Conservation (phyloP, 2,888 invertebrate species). For the Hyalella azteca region DNA sequence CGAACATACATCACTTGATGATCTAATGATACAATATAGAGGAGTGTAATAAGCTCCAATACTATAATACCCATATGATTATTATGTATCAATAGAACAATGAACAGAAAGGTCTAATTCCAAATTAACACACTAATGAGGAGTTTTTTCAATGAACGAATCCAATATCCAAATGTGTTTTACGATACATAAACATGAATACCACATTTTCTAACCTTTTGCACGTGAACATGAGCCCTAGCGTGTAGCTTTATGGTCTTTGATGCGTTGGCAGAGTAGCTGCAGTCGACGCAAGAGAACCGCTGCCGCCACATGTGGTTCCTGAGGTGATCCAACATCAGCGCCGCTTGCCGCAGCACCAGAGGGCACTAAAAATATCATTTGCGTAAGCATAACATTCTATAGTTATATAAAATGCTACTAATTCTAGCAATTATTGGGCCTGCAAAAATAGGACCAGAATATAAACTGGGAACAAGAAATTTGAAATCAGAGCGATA, state of each 20-base stretch:
- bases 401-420: neutral
- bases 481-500: neutral
- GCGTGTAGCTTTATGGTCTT: conserved; percentile 39
- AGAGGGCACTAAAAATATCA: neutral
- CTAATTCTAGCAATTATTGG: neutral
- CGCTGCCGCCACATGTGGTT: conserved; percentile 26
- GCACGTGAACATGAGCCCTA: conserved; percentile 23
- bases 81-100: too few species aligned
- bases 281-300: conserved; percentile 7
- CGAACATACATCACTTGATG: too few species aligned
- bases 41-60: too few species aligned
- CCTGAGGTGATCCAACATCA: conserved; percentile 34
- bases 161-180: too few species aligned
- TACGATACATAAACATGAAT: too few species aligned
- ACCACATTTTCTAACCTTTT: neutral
- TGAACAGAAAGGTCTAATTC: too few species aligned
- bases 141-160: too few species aligned
- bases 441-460: neutral
- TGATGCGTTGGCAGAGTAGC: conserved; percentile 3
- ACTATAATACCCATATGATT: too few species aligned
- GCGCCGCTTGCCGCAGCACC: conserved; percentile 16
- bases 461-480: neutral
- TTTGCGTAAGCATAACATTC: neutral
- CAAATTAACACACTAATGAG: too few species aligned
- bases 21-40: too few species aligned